These are phyloP conservation scores for Eupithecia exiguata DNA, from an alignment of 2,888 invertebrate genomes.

Conservation along the genomic window DNA sequence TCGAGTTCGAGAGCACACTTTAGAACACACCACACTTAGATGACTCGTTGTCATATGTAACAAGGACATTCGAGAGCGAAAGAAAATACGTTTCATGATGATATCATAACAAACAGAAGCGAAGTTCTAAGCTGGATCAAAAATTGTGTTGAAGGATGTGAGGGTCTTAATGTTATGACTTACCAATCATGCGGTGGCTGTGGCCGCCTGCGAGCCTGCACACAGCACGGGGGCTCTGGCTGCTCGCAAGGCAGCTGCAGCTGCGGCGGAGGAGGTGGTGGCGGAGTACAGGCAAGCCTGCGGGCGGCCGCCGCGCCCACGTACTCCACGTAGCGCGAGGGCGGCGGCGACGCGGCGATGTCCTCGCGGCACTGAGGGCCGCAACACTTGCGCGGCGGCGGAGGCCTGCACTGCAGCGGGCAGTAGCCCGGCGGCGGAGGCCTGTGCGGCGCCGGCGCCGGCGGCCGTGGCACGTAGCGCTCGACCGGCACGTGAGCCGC, in stretches of 20 bases:
- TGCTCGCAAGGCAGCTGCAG: slow-evolving; percentile 78
- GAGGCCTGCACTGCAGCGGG: slow-evolving; percentile 77
- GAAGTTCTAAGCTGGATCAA: background rate
- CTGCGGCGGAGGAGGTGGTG: slow-evolving; percentile 78
- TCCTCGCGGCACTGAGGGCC: slow-evolving; percentile 79
- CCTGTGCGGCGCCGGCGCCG: slow-evolving; percentile 77
- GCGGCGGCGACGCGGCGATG: slow-evolving; percentile 73
- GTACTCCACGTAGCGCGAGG: slow-evolving; percentile 85
- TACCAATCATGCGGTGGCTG: slow-evolving; percentile 84
- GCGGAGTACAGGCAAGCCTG: slow-evolving; percentile 81
- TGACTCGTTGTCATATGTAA: background rate
- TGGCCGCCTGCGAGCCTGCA: slow-evolving; percentile 82
- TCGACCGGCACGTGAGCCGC: slow-evolving; percentile 89
- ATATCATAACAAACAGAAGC: background rate
- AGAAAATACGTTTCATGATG: background rate
- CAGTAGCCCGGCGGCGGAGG: slow-evolving; percentile 83
- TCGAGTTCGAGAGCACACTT: slow-evolving; percentile 8
- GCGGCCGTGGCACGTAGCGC: slow-evolving; percentile 87
- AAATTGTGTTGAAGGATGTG: background rate
- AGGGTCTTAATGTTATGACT: slow-evolving; percentile 58
- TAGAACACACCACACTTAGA: background rate
- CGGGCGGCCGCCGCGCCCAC: slow-evolving; percentile 86
- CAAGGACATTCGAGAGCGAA: background rate
- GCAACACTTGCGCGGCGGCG: slow-evolving; percentile 75
- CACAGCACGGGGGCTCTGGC: slow-evolving; percentile 83